These are phyloP conservation scores for Meloe dianella DNA, from an alignment of 2,888 invertebrate species.

Conservation along the genomic window DNA sequence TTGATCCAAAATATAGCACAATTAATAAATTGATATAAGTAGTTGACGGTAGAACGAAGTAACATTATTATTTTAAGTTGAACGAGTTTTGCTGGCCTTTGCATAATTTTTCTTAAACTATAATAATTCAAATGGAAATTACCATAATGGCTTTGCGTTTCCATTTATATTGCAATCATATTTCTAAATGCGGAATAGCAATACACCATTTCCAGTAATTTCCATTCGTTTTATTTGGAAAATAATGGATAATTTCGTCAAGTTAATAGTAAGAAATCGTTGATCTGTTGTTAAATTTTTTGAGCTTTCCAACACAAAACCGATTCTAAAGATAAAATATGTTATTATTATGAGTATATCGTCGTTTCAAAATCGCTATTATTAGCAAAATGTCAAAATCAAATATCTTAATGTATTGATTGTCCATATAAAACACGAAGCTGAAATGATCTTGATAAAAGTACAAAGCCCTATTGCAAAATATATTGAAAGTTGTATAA, in stretches of 20 bases:
- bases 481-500: constrained; percentile 15
- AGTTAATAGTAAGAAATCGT: too few relatives aligned
- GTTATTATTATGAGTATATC: too few relatives aligned
- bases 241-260: background rate
- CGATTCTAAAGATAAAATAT: background rate
- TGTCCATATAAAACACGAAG: background rate
- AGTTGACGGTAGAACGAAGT: too few relatives aligned
- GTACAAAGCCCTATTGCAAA: constrained; percentile 18
- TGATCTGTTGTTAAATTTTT: too few relatives aligned
- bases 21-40: too few relatives aligned
- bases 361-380: background rate
- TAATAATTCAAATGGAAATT: background rate
- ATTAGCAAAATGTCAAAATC: constrained; percentile 7
- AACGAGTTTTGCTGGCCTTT: background rate
- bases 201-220: background rate
- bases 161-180: background rate
- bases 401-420: background rate
- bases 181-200: background rate
- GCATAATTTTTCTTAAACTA: background rate
- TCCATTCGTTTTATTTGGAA: background rate
- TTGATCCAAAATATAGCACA: too few relatives aligned
- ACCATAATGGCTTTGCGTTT: constrained; percentile 1
- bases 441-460: constrained; percentile 13
- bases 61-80: background rate
- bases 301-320: background rate